Conservation (phyloP, 1,140 invertebrate genomes). For the Heliconius hewitsoni region DNA sequence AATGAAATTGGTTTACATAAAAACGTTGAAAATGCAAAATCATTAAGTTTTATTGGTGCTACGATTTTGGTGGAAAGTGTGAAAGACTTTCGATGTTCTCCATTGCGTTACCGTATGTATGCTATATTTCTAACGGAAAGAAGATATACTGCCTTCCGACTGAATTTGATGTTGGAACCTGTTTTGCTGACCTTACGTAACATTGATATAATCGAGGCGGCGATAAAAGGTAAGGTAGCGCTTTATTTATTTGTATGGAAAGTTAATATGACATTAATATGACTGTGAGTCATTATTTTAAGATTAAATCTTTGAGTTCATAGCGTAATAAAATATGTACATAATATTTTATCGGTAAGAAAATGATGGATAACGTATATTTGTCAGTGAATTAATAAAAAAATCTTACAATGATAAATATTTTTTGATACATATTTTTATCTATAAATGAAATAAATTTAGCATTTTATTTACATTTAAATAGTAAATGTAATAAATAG, state of each 20-base stretch:
- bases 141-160: conserved; percentile 31
- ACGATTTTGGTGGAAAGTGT: conserved; percentile 62
- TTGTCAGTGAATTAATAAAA: no score
- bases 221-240: conserved; percentile 60
- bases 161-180: conserved; percentile 62
- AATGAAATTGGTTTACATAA: conserved; percentile 56
- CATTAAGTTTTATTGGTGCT: conserved; percentile 58
- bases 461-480: neutral
- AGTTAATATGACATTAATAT: conserved; percentile 10
- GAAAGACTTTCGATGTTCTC: conserved; percentile 48
- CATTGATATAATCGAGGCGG: conserved; percentile 63
- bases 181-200: conserved; percentile 61
- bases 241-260: conserved; percentile 12
- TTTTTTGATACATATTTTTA: no score
- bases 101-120: conserved; percentile 60
- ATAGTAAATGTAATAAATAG: no score
- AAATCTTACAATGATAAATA: no score
- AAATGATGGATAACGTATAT: neutral
- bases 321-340: neutral
- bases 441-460: neutral
- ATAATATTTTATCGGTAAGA: neutral
- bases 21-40: conserved; percentile 51
- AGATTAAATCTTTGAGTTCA: neutral
- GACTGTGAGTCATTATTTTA: conserved; percentile 6
- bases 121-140: conserved; percentile 67